Percentiles rank a stretch among this genome's conserved stretches.
Evolutionary conservation across 2,797 vertebrate genomes (phyloP).

Genomic region (Cichlasoma orientale): DNA sequence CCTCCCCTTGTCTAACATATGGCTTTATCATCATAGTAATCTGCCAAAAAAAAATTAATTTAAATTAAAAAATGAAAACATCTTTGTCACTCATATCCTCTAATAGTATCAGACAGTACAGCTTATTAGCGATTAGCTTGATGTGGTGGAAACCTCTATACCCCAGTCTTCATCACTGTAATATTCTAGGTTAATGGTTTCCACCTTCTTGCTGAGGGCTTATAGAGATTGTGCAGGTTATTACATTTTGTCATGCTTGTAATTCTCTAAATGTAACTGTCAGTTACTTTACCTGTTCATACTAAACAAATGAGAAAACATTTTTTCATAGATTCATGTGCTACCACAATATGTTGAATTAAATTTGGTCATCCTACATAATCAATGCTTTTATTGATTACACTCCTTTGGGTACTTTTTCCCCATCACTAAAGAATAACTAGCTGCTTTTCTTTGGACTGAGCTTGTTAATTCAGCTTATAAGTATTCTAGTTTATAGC

Average conservation of each 20-base stretch:
- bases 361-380: background rate
- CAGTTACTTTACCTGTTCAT: background rate
- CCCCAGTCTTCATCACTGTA: background rate
- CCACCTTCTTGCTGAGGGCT: background rate
- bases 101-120: background rate
- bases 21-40: slow-evolving; percentile 85
- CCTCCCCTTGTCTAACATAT: slow-evolving; percentile 79
- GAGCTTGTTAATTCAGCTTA: background rate
- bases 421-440: background rate
- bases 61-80: slow-evolving; percentile 1
- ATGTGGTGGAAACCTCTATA: background rate
- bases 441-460: background rate
- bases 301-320: background rate
- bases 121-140: background rate
- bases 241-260: background rate
- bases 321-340: background rate
- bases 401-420: background rate
- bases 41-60: slow-evolving; percentile 55
- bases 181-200: background rate
- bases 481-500: background rate
- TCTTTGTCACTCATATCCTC: background rate
- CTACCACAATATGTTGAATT: background rate
- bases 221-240: too few relatives aligned
- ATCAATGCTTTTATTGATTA: background rate
- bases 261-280: background rate